These are phyloP conservation scores for Palaemon carinicauda DNA, from an alignment of 1,140 invertebrate genomes.

Conservation along the genomic window DNA sequence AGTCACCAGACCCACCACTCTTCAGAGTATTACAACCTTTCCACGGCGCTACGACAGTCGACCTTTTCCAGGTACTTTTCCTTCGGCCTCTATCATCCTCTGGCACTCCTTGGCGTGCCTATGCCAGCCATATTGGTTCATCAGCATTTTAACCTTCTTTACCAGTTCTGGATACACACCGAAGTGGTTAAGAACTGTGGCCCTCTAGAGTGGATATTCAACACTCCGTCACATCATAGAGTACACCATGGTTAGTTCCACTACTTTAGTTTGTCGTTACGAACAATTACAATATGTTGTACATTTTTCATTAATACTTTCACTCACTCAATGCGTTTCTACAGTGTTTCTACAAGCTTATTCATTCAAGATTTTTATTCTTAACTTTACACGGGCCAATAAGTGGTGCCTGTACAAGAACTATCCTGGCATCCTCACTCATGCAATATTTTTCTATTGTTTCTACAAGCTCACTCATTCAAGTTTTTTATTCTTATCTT, in stretches of 20 bases:
- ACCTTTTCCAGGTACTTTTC: conserved; percentile 81
- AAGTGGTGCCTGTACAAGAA: too few relatives aligned
- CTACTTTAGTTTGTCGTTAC: too few relatives aligned
- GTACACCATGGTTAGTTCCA: conserved; percentile 71
- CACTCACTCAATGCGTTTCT: too few relatives aligned
- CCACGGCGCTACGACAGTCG: conserved; percentile 86
- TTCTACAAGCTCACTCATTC: too few relatives aligned
- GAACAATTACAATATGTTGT: too few relatives aligned
- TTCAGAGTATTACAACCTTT: conserved; percentile 93
- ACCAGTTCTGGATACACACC: conserved; percentile 69
- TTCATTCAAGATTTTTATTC: too few relatives aligned
- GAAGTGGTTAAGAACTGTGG: conserved; percentile 67
- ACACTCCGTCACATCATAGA: conserved; percentile 72
- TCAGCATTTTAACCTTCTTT: conserved; percentile 67
- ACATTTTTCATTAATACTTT: too few relatives aligned
- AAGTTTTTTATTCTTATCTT: too few relatives aligned
- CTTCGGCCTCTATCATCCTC: conserved; percentile 71
- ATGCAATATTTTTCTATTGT: too few relatives aligned
- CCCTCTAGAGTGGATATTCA: conserved; percentile 70
- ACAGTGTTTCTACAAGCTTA: too few relatives aligned
- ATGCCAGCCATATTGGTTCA: conserved; percentile 64
- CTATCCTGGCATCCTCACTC: too few relatives aligned
- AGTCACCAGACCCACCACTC: conserved; percentile 96
- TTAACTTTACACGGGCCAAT: too few relatives aligned
- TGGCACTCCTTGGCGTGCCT: conserved; percentile 62